Base-by-base conservation (phyloP, 1,140 invertebrate species). In the Planococcus citri region DNA sequence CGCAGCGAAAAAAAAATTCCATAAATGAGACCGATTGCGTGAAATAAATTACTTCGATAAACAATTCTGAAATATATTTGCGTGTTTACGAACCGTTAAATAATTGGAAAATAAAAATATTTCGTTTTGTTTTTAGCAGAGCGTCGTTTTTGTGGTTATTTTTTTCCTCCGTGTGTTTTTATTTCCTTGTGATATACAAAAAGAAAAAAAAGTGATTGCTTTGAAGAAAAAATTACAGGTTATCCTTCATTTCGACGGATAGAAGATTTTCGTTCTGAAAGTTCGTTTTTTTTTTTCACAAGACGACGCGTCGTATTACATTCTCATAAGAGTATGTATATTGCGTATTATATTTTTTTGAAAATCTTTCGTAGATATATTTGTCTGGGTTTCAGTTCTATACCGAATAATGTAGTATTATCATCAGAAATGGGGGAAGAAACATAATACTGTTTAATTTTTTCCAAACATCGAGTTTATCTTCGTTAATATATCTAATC, bases 21-120 rank as follows among this genome's bases (percentile, higher is more conserved):
- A 51, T 17, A 51, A 51, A 51, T 51, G 41, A 51, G 17, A 51
- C 6, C 41, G 41, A 51, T 51, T 51, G 41, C 41, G 41, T 51
- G 41, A 51, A 51, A 51, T 51, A 51, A 51, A 51, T 51, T 51
- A 51, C 41, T 51, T 51, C 41, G 41, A 51, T 51, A 51, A 51
- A 51, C 41, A 51, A 51, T 51, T 51, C 41, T 9, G n/a, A 51
- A 51, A 51, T 51, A 51, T 17, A 51, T 51, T 51, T n/a, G 41
- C 41, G 41, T 51, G 41, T 51, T 51, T 20, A 51, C 41, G 41
- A 51, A 51, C 10, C 41, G 41, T 51, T 51, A 51, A 14, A 51
- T 51, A 14, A 51, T 51, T 51, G 41, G 41, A 51, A 51, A 33
- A 51, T 20, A 51, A 51, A 51, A 51, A 51, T 51, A 51, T 51